Conservation (phyloP, 1,140 invertebrate genomes). For the Zaprionus ornatus region DNA sequence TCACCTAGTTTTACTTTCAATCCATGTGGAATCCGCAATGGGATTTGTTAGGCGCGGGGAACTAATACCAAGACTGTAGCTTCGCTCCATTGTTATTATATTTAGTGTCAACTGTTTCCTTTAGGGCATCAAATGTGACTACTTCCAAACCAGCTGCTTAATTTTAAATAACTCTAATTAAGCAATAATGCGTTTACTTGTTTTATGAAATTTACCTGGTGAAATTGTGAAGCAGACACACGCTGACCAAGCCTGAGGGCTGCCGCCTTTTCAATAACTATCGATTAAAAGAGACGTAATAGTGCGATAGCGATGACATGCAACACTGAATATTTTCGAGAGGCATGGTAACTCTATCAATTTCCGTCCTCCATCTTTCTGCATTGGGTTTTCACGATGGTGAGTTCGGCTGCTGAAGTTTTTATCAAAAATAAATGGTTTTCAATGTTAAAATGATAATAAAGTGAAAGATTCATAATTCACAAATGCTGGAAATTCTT, state of each 20-base stretch:
- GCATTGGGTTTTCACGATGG: conserved; percentile 83
- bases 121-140: neutral
- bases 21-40: conserved; percentile 77
- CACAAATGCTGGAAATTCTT: conserved; percentile 3
- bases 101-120: neutral
- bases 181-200: neutral
- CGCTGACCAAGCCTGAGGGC: conserved; percentile 3
- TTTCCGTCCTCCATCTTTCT: conserved; percentile 84
- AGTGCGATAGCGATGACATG: conserved; percentile 7
- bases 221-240: conserved; percentile 3
- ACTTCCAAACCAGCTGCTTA: neutral
- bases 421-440: conserved; percentile 51
- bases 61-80: conserved; percentile 62
- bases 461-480: conserved; percentile 3
- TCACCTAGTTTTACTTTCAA: conserved; percentile 47
- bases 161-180: neutral
- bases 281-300: conserved; percentile 25
- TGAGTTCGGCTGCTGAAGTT: conserved; percentile 66
- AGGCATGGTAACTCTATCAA: conserved; percentile 65
- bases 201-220: conserved; percentile 14
- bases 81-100: conserved; percentile 54
- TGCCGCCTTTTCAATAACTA: conserved; percentile 37
- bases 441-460: conserved; percentile 44
- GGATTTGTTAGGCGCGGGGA: conserved; percentile 53
- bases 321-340: conserved; percentile 30